A percentile compares a stretch with the other conserved stretches of the same genome.
Conservation (phyloP, 2,888 invertebrate species). For the Heliconius cydno region DNA sequence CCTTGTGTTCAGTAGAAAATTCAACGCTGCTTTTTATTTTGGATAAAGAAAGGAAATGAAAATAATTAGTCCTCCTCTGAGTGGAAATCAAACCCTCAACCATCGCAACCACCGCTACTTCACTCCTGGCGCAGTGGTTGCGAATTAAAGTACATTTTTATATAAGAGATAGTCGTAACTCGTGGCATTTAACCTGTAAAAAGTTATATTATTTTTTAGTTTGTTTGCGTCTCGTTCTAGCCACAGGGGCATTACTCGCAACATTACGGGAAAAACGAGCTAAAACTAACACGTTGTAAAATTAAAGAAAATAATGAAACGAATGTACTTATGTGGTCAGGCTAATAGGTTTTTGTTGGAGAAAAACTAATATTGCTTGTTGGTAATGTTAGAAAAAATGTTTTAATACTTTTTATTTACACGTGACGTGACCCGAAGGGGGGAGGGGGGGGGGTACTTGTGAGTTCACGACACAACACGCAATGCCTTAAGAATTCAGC, state of each 20-base stretch:
- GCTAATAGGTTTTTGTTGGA: slow-evolving; percentile 5
- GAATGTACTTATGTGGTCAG: slow-evolving; percentile 8
- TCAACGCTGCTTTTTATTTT: too few relatives aligned
- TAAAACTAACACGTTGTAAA: neutral
- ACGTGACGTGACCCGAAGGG: too few relatives aligned
- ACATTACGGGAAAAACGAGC: slow-evolving; percentile 14
- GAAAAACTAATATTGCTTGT: neutral
- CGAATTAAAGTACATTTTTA: neutral
- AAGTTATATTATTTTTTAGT: slow-evolving; percentile 11
- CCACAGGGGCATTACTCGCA: slow-evolving; percentile 22
- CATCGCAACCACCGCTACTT: neutral
- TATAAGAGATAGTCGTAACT: neutral
- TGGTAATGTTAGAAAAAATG: too few relatives aligned
- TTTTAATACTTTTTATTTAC: too few relatives aligned
- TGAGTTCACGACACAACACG: too few relatives aligned
- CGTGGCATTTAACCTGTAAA: slow-evolving; percentile 14
- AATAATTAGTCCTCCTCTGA: too few relatives aligned
- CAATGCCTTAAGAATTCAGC: too few relatives aligned
- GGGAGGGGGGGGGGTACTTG: too few relatives aligned
- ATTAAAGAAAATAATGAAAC: slow-evolving; percentile 18
- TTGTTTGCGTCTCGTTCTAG: slow-evolving; percentile 6
- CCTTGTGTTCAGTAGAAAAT: too few relatives aligned
- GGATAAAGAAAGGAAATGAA: too few relatives aligned
- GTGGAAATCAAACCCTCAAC: too few relatives aligned
- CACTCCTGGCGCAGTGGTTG: neutral